Evolutionary conservation across 2,797 vertebrate species (phyloP).

Genomic region (Distichodus sexfasciatus): DNA sequence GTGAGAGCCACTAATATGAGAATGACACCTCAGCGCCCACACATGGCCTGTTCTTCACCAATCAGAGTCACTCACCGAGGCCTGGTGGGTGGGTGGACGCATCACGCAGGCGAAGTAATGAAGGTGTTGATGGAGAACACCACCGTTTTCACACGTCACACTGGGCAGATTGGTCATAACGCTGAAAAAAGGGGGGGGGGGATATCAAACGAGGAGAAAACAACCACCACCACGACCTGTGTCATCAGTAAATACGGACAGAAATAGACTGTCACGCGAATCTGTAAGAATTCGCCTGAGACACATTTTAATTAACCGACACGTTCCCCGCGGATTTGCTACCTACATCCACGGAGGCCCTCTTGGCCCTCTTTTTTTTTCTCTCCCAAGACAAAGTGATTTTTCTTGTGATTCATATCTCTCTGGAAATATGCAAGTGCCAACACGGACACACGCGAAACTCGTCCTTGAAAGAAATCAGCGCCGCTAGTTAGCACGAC

Average conservation of each 20-base stretch:
- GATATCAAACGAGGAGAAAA: not conserved
- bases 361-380: conserved; percentile 32
- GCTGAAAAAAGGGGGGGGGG: conserved; percentile 34
- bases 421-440: conserved; percentile 28
- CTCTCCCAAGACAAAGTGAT: conserved; percentile 28
- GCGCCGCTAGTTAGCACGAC: conserved; percentile 32
- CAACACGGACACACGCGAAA: conserved; percentile 24
- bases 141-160: conserved; percentile 58
- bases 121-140: conserved; percentile 56
- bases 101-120: conserved; percentile 58
- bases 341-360: conserved; percentile 31
- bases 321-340: conserved; percentile 36
- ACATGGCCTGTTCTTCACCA: conserved; percentile 58
- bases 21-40: conserved; percentile 59
- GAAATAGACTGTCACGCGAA: conserved; percentile 42
- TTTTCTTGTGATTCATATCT: conserved; percentile 39
- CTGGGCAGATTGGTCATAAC: conserved; percentile 56
- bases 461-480: conserved; percentile 23
- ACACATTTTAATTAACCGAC: conserved; percentile 41
- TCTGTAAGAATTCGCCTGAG: conserved; percentile 25
- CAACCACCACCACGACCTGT: conserved; percentile 41
- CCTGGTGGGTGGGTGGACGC: conserved; percentile 55
- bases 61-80: conserved; percentile 60
- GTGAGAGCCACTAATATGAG: conserved; percentile 57
- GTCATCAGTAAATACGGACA: conserved; percentile 48